Conservation (phyloP, 92 coral and sea anemone genomes). For the Hydrozoanthus gracilis region DNA sequence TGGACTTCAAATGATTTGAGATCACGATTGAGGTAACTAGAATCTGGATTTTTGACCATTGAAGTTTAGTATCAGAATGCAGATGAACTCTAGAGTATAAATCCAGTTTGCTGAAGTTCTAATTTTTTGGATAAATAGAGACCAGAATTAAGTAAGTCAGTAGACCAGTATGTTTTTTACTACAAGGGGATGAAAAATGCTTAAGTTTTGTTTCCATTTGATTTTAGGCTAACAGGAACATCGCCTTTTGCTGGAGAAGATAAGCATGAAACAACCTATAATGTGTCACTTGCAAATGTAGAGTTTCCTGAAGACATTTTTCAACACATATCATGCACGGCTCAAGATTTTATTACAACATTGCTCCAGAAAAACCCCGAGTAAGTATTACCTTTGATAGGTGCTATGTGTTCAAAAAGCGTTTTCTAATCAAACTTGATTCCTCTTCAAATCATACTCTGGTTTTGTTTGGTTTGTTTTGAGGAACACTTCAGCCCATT, state of each 20-base stretch:
- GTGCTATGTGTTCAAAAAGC: background rate
- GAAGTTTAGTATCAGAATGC: too few relatives aligned
- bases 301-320: conserved; percentile 88
- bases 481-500: too few relatives aligned
- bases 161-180: background rate
- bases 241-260: conserved; percentile 95
- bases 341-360: conserved; percentile 79
- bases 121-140: too few relatives aligned
- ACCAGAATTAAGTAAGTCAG: background rate
- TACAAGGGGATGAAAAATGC: background rate
- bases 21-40: too few relatives aligned
- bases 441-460: too few relatives aligned
- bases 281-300: conserved; percentile 78
- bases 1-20: too few relatives aligned
- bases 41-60: too few relatives aligned
- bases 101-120: too few relatives aligned
- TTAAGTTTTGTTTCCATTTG: background rate
- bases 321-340: conserved; percentile 81
- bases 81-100: too few relatives aligned
- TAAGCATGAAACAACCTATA: conserved; percentile 87
- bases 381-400: conserved; percentile 49
- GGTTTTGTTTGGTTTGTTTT: background rate
- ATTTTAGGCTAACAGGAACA: conserved; percentile 78
- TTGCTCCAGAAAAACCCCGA: conserved; percentile 78
- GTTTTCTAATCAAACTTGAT: background rate